Percentiles rank a stretch among this genome's conserved stretches.
Conservation (phyloP, 2,888 invertebrate species). For the Anoncus sp. region DNA sequence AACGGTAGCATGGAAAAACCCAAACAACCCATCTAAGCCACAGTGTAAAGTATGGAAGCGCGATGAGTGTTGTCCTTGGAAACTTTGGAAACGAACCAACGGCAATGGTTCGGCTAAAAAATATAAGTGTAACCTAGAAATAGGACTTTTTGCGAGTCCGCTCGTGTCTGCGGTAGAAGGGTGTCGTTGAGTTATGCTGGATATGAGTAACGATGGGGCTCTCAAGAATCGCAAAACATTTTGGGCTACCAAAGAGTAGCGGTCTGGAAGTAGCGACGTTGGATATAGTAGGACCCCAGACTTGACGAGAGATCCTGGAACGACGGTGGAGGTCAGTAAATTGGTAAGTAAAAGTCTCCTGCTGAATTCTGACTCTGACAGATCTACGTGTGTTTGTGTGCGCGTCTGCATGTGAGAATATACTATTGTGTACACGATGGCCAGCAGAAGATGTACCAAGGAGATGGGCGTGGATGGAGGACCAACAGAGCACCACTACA, state of each 20-base stretch:
- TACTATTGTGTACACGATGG: slow-evolving; percentile 1
- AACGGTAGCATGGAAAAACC: too few relatives aligned
- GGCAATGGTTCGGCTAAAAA: slow-evolving; percentile 35
- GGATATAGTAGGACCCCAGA: too few relatives aligned
- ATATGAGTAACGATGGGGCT: slow-evolving; percentile 1
- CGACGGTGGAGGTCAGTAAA: slow-evolving; percentile 6
- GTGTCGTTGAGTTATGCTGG: slow-evolving; percentile 23
- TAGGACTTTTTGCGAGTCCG: background rate
- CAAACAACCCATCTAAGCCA: too few relatives aligned
- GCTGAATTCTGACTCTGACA: slow-evolving; percentile 27
- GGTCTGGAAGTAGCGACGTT: slow-evolving; percentile 20
- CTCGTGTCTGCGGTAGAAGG: slow-evolving; percentile 36
- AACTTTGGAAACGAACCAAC: slow-evolving; percentile 26
- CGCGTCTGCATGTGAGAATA: background rate
- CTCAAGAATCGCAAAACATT: slow-evolving; percentile 21
- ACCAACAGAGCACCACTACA: background rate
- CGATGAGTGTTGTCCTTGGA: slow-evolving; percentile 24
- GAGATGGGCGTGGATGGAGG: slow-evolving; percentile 46
- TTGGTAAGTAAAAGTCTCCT: slow-evolving; percentile 49
- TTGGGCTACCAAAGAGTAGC: background rate
- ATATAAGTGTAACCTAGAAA: slow-evolving; percentile 33
- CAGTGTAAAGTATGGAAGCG: too few relatives aligned
- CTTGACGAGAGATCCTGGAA: slow-evolving; percentile 36
- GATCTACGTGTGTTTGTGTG: background rate
- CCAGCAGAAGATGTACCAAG: slow-evolving; percentile 22